phyloP scores from a whole-genome alignment of 2,888 invertebrate genomes.

The Acronicta leporina region DNA sequence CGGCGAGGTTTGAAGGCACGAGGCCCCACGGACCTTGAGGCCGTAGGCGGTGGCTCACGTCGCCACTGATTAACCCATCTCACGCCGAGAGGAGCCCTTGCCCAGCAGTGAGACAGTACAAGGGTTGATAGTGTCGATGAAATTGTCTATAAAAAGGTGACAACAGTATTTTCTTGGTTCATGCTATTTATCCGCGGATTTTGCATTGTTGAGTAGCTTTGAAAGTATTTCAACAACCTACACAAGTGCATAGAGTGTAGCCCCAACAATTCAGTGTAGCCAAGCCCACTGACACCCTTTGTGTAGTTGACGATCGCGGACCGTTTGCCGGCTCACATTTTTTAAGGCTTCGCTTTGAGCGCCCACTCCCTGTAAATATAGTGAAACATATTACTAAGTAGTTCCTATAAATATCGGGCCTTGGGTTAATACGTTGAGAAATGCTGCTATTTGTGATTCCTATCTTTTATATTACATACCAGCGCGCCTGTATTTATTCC shows the following conservation, averaged over 20 bases:
- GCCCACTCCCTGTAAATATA: conserved; percentile 7
- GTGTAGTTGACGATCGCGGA: conserved; percentile 39
- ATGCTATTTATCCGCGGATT: neutral
- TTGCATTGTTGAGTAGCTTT: neutral
- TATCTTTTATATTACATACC: neutral
- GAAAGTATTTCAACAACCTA: neutral
- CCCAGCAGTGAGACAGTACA: no score
- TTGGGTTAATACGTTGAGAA: conserved; percentile 6
- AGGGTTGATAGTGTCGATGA: no score
- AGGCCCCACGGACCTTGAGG: no score
- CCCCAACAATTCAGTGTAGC: conserved; percentile 2
- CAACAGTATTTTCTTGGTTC: no score
- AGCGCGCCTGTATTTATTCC: no score
- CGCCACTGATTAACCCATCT: no score
- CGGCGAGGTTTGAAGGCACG: no score
- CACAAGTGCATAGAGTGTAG: neutral
- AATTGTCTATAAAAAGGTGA: no score
- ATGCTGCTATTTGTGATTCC: conserved; percentile 5
- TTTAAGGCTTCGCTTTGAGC: conserved; percentile 53
- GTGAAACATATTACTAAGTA: conserved; percentile 14
- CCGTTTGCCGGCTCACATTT: conserved; percentile 39
- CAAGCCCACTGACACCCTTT: conserved; percentile 37
- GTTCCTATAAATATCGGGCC: conserved; percentile 30
- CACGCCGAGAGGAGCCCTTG: no score
- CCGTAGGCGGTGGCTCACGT: no score